These are phyloP conservation scores for Bryconaethiops microstoma DNA, from an alignment of 2,797 vertebrate genomes.

Conservation along the genomic window DNA sequence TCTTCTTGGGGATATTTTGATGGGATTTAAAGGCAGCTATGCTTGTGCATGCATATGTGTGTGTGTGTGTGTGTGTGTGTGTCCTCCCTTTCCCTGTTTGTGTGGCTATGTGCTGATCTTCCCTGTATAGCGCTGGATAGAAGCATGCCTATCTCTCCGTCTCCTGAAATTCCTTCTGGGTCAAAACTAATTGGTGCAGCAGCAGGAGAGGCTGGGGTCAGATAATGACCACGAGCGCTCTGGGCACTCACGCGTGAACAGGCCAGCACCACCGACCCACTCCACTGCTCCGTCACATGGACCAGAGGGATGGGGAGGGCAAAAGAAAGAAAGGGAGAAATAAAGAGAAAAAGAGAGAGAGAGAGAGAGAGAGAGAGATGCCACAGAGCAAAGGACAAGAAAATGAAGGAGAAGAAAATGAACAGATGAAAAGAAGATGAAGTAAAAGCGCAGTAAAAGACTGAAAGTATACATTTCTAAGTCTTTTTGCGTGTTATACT, in stretches of 20 bases:
- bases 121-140: slow-evolving; percentile 51
- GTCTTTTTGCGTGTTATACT: not conserved
- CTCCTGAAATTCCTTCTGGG: slow-evolving; percentile 76
- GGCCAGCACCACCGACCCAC: slow-evolving; percentile 60
- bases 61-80: slow-evolving; percentile 11
- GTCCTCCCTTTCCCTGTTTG: not conserved
- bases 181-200: slow-evolving; percentile 81
- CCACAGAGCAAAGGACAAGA: slow-evolving; percentile 27
- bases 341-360: slow-evolving; percentile 18
- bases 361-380: no score
- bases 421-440: not conserved
- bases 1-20: slow-evolving; percentile 22
- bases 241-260: slow-evolving; percentile 72
- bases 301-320: slow-evolving; percentile 51
- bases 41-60: slow-evolving; percentile 9
- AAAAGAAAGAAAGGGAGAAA: slow-evolving; percentile 16
- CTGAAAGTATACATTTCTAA: not conserved
- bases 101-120: slow-evolving; percentile 34
- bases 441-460: not conserved
- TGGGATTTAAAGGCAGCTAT: slow-evolving; percentile 22
- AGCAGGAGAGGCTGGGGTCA: slow-evolving; percentile 69
- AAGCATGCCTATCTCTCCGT: slow-evolving; percentile 63
- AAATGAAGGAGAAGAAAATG: not conserved
- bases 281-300: slow-evolving; percentile 44
- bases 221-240: slow-evolving; percentile 81